A percentile compares a stretch with the other conserved stretches of the same genome.
Conservation (phyloP, 2,113 vertebrate genomes). For the Symphodus melops region DNA sequence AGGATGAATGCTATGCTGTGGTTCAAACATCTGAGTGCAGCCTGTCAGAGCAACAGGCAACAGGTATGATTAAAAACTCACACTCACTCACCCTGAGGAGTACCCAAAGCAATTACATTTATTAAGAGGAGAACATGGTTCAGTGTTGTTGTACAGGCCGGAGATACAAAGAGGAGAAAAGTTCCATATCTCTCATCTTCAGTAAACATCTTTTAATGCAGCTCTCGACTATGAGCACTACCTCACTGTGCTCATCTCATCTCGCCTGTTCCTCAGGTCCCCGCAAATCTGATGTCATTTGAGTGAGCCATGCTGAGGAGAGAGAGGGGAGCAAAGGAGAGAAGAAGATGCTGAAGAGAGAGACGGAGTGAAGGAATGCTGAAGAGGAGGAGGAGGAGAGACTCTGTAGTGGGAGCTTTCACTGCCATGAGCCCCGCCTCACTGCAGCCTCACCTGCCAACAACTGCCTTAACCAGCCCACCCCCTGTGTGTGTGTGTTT, state of each 20-base stretch:
- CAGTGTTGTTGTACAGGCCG: too few species aligned
- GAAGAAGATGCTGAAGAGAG: slow-evolving; percentile 24
- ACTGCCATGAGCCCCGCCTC: slow-evolving; percentile 86
- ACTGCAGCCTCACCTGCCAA: slow-evolving; percentile 84
- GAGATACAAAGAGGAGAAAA: too few species aligned
- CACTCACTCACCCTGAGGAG: background rate
- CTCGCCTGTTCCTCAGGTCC: slow-evolving; percentile 84
- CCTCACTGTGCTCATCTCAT: background rate
- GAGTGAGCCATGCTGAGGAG: slow-evolving; percentile 83
- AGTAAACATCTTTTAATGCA: too few species aligned
- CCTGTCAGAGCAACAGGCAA: slow-evolving; percentile 97
- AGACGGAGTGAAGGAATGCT: slow-evolving; percentile 30
- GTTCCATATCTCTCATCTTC: too few species aligned
- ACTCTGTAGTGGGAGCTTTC: slow-evolving; percentile 75
- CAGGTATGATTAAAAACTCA: slow-evolving; percentile 82
- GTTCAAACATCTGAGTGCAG: slow-evolving; percentile 97
- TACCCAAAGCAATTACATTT: too few species aligned
- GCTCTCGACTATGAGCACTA: too few species aligned
- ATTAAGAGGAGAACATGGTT: too few species aligned
- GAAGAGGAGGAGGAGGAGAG: slow-evolving; percentile 62
- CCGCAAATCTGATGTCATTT: slow-evolving; percentile 99
- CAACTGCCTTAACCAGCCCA: slow-evolving; percentile 95
- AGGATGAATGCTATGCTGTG: slow-evolving; percentile 95
- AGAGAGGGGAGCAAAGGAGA: slow-evolving; percentile 26
- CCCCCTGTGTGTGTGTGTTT: slow-evolving; percentile 32